Percentiles rank a stretch among this genome's conserved stretches.
Evolutionary conservation across 2,888 invertebrate species (phyloP).

Genomic region (Drosophila mettleri): DNA sequence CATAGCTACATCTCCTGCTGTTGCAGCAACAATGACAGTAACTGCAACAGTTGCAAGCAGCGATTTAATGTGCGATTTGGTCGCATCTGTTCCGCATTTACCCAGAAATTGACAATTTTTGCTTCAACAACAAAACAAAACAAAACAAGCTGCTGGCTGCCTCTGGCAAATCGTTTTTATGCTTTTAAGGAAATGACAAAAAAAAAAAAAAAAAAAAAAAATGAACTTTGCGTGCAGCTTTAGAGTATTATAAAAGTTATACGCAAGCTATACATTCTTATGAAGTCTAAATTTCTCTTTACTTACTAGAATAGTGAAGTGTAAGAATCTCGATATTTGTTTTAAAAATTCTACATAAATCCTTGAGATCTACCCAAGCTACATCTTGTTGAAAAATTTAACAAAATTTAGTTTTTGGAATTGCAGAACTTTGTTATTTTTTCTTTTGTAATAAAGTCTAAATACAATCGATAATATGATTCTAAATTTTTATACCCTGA

Average conservation of each 20-base stretch:
- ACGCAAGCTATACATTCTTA: neutral
- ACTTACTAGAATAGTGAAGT: neutral
- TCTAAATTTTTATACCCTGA: too few species aligned
- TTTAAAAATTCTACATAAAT: too few species aligned
- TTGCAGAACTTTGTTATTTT: too few species aligned
- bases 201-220: neutral
- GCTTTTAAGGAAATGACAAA: slow-evolving; percentile 76
- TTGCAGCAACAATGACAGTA: slow-evolving; percentile 32
- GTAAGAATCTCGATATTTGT: too few species aligned
- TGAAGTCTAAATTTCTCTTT: neutral
- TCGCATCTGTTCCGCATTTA: slow-evolving; percentile 70
- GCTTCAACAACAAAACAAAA: slow-evolving; percentile 34
- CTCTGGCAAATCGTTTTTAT: slow-evolving; percentile 74
- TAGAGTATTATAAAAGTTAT: slow-evolving; percentile 17
- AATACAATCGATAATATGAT: too few species aligned
- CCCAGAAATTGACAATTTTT: slow-evolving; percentile 57
- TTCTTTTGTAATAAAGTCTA: too few species aligned
- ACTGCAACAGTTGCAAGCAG: slow-evolving; percentile 46
- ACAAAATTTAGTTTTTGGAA: too few species aligned
- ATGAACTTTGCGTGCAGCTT: too few species aligned
- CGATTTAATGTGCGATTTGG: slow-evolving; percentile 52
- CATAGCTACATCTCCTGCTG: slow-evolving; percentile 24
- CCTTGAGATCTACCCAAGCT: too few species aligned
- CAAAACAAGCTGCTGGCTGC: slow-evolving; percentile 43
- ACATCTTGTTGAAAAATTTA: too few species aligned